These are phyloP conservation scores for Drosophila putrida DNA, from an alignment of 2,888 invertebrate species.

Conservation along the genomic window DNA sequence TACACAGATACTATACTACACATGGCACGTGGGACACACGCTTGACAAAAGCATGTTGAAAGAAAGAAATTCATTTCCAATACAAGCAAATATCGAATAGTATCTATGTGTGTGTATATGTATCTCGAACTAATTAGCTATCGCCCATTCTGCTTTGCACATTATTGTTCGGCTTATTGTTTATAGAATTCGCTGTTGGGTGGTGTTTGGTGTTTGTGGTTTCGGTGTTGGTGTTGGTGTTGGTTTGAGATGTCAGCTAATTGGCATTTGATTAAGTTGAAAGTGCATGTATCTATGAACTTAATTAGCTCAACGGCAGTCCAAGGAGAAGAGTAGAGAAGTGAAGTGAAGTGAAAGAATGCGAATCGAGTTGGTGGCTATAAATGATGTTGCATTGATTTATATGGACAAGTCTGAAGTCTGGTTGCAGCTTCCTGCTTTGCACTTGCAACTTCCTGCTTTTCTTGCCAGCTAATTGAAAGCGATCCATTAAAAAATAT, in stretches of 20 bases:
- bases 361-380: background rate
- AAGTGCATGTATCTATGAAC: constrained; percentile 40
- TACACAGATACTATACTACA: constrained; percentile 6
- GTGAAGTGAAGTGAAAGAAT: background rate
- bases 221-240: constrained; percentile 1
- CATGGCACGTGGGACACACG: constrained; percentile 14
- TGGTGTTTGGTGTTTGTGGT: background rate
- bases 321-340: background rate
- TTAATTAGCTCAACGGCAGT: constrained; percentile 38
- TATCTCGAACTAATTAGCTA: constrained; percentile 40
- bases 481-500: constrained; percentile 48
- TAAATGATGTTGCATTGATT: constrained; percentile 32
- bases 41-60: constrained; percentile 8
- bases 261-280: constrained; percentile 71
- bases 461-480: constrained; percentile 42
- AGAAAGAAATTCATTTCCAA: constrained; percentile 11
- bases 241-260: constrained; percentile 55
- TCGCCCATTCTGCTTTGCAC: constrained; percentile 12
- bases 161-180: constrained; percentile 32
- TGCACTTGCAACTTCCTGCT: background rate
- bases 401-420: constrained; percentile 28
- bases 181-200: constrained; percentile 6
- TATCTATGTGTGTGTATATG: background rate
- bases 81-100: background rate
- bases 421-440: constrained; percentile 31